Evolutionary conservation across 2,113 vertebrate genomes (phyloP).

Genomic region (Origma solitaria): DNA sequence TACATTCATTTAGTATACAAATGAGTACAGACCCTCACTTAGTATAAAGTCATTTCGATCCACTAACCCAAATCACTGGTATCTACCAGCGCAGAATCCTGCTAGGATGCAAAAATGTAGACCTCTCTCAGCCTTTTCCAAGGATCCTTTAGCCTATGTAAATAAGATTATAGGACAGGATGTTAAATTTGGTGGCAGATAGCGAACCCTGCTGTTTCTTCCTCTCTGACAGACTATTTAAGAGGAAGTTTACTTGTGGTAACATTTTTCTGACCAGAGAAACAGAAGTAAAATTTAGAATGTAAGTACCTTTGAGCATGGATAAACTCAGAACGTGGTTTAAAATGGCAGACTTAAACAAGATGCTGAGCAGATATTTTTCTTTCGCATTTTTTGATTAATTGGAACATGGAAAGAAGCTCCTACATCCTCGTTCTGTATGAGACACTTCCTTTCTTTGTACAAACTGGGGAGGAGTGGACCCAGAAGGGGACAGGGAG

Average conservation of each 20-base stretch:
- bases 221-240: background rate
- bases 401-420: background rate
- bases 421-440: background rate
- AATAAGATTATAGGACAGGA: background rate
- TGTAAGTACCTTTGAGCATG: background rate
- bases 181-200: background rate
- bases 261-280: background rate
- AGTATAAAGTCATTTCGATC: background rate
- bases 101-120: background rate
- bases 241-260: background rate
- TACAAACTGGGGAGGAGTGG: background rate
- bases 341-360: background rate
- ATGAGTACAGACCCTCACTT: background rate
- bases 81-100: background rate
- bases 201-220: background rate
- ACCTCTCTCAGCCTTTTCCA: background rate
- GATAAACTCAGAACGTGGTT: accelerated
- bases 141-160: background rate
- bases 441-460: background rate
- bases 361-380: background rate
- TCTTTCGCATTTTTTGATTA: background rate
- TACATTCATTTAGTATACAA: background rate
- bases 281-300: background rate
- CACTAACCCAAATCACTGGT: background rate
- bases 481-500: background rate